A percentile compares a stretch with the other conserved stretches of the same genome.
Conservation (phyloP, 2,888 invertebrate genomes). For the Argynnis bischoffii region DNA sequence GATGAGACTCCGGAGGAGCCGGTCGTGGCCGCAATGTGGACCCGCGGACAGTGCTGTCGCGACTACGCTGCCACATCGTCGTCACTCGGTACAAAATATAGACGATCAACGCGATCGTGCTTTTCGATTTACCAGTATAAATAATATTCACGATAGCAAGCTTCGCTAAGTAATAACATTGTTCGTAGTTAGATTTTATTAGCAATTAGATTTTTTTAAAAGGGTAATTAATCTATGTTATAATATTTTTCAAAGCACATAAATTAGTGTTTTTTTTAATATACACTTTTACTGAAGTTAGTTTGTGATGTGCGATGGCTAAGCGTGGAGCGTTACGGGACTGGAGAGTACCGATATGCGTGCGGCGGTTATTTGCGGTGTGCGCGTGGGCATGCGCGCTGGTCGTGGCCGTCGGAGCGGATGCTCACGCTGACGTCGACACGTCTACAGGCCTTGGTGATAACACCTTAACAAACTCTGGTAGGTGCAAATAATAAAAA, state of each 20-base stretch:
- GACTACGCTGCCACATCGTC: conserved; percentile 62
- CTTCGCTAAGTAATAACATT: conserved; percentile 13
- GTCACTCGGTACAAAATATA: conserved; percentile 45
- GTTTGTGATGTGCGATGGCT: conserved; percentile 79
- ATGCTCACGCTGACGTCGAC: conserved; percentile 70
- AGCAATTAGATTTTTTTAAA: not conserved
- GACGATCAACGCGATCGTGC: conserved; percentile 42
- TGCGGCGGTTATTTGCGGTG: conserved; percentile 51
- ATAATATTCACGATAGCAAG: conserved; percentile 38
- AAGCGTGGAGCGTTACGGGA: conserved; percentile 52
- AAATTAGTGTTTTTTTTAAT: conserved; percentile 30
- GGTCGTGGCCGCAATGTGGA: conserved; percentile 70
- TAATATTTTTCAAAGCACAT: not conserved
- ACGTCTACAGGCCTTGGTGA: conserved; percentile 78
- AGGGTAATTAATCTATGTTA: not conserved
- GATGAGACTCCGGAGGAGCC: conserved; percentile 69
- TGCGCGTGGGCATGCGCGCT: conserved; percentile 78
- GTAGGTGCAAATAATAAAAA: conserved; percentile 47
- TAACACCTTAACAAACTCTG: conserved; percentile 75
- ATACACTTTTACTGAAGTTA: conserved; percentile 42
- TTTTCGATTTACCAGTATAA: conserved; percentile 41
- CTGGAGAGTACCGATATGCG: conserved; percentile 46
- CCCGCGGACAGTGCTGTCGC: conserved; percentile 68
- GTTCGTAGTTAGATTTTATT: conserved; percentile 4
- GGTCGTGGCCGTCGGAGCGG: conserved; percentile 53